These are phyloP conservation scores for Hypomesus transpacificus DNA, from an alignment of 2,113 vertebrate species.

Conservation along the genomic window DNA sequence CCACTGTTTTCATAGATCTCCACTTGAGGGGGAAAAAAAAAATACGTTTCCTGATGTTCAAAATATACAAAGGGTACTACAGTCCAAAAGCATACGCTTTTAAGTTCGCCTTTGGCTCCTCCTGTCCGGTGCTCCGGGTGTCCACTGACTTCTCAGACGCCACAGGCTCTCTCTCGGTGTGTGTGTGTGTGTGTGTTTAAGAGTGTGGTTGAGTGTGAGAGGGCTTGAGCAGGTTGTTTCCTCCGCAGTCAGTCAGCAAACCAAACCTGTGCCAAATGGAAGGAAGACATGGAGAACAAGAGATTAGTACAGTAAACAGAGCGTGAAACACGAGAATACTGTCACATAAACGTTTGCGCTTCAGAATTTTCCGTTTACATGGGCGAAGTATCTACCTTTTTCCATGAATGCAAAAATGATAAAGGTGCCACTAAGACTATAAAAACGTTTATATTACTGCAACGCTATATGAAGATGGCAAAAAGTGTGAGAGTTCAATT, in stretches of 20 bases:
- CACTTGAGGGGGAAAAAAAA: constrained; percentile 11
- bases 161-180: constrained; percentile 32
- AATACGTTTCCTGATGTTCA: constrained; percentile 44
- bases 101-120: constrained; percentile 49
- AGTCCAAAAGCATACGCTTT: constrained; percentile 63
- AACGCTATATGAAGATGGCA: too few relatives aligned
- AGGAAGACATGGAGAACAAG: neutral
- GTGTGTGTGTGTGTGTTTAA: constrained; percentile 18
- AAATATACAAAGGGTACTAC: constrained; percentile 44
- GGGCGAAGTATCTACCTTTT: too few relatives aligned
- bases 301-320: too few relatives aligned
- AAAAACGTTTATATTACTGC: too few relatives aligned
- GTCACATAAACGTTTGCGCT: too few relatives aligned
- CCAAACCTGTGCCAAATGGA: constrained; percentile 51
- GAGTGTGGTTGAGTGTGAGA: constrained; percentile 3
- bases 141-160: constrained; percentile 24
- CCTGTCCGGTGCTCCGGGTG: constrained; percentile 34
- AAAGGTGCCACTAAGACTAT: too few relatives aligned
- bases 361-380: too few relatives aligned
- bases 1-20: constrained; percentile 40
- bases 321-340: too few relatives aligned
- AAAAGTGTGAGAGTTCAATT: too few relatives aligned
- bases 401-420: too few relatives aligned
- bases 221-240: constrained; percentile 41
- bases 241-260: constrained; percentile 50